These are phyloP conservation scores for Pagrus major DNA, from an alignment of 2,113 vertebrate species.

Conservation along the genomic window DNA sequence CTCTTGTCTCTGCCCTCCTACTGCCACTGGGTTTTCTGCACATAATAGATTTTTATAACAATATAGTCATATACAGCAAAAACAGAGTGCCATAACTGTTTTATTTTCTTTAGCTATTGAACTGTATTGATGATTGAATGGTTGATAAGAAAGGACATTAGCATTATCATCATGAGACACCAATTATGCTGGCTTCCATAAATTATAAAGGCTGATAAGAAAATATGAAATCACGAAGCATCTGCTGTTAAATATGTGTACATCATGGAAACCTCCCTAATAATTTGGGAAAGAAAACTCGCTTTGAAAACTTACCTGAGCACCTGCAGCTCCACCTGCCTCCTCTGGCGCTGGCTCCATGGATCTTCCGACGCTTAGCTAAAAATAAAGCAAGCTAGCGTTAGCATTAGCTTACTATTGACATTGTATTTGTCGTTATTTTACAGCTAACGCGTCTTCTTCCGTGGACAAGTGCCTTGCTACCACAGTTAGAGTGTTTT, in stretches of 20 bases:
- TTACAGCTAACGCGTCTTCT: neutral
- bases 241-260: neutral
- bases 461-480: neutral
- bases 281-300: neutral
- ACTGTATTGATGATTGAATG: neutral
- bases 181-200: neutral
- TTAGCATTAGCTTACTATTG: neutral
- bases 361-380: neutral
- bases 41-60: neutral
- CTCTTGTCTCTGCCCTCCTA: neutral
- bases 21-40: neutral
- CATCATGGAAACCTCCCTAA: neutral
- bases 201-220: neutral
- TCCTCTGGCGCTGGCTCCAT: neutral
- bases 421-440: neutral
- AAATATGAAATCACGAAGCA: neutral
- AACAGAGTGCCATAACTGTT: neutral
- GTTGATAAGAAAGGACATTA: neutral
- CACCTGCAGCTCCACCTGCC: neutral
- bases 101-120: neutral
- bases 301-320: neutral
- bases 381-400: neutral
- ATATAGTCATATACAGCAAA: neutral
- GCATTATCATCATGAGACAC: neutral
- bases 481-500: neutral